Evolutionary conservation across 2,797 vertebrate species (phyloP).

Genomic region (Smutsia gigantea): DNA sequence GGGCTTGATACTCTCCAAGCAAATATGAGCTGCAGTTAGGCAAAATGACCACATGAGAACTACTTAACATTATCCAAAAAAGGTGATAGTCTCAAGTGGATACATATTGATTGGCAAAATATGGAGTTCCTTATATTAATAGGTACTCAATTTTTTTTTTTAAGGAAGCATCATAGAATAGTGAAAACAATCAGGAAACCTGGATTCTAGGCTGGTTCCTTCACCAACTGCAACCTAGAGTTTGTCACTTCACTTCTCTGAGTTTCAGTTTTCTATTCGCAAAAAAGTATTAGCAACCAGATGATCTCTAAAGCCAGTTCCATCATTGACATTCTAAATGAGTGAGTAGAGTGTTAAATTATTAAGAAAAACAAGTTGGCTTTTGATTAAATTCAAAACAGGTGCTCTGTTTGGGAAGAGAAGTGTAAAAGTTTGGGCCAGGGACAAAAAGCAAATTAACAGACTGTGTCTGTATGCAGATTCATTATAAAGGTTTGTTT

Average conservation of each 20-base stretch:
- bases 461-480: neutral
- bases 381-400: slow-evolving; percentile 56
- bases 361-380: neutral
- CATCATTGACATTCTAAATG: neutral
- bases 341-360: neutral
- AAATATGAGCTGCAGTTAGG: neutral
- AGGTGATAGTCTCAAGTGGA: neutral
- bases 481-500: slow-evolving; percentile 55
- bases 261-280: neutral
- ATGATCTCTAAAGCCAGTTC: neutral
- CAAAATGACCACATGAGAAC: neutral
- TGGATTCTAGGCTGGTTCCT: neutral
- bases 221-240: neutral
- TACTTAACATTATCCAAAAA: neutral
- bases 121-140: neutral
- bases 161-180: neutral
- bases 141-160: neutral
- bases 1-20: neutral
- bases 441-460: slow-evolving; percentile 33
- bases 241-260: neutral
- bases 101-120: neutral
- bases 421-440: neutral
- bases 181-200: neutral
- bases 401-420: neutral
- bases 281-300: neutral